Percentiles rank a stretch among this genome's conserved stretches.
Conservation (phyloP, 2,797 vertebrate species). For the Hoplostethus mediterraneus region DNA sequence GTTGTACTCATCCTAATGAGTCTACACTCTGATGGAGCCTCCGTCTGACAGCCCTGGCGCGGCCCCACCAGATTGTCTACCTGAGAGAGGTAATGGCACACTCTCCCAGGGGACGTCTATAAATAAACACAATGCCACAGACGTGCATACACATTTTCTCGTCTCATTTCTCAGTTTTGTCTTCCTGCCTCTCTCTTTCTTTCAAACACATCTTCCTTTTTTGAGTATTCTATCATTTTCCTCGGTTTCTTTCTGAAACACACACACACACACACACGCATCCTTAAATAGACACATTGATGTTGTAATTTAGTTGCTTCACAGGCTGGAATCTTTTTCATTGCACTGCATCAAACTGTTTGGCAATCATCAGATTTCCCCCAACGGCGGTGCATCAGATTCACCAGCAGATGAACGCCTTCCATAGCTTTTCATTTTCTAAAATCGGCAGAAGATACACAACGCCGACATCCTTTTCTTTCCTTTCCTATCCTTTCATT, state of each 20-base stretch:
- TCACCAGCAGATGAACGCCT: conserved; percentile 18
- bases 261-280: conserved; percentile 25
- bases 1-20: conserved; percentile 61
- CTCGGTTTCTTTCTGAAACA: conserved; percentile 23
- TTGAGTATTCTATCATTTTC: conserved; percentile 30
- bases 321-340: conserved; percentile 49
- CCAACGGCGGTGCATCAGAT: conserved; percentile 49
- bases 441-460: conserved; percentile 36
- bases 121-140: conserved; percentile 69
- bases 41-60: conserved; percentile 53
- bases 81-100: conserved; percentile 55
- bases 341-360: conserved; percentile 52
- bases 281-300: conserved; percentile 62
- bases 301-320: conserved; percentile 58
- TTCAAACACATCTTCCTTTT: conserved; percentile 23
- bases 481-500: too few species aligned
- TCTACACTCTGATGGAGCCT: conserved; percentile 47
- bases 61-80: conserved; percentile 58
- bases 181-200: conserved; percentile 34
- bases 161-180: conserved; percentile 18
- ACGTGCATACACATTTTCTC: conserved; percentile 31
- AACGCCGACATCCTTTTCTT: conserved; percentile 35
- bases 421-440: conserved; percentile 21
- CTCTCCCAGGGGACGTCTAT: conserved; percentile 71
- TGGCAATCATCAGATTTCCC: conserved; percentile 56